Conservation (phyloP, 2,888 invertebrate species). For the Toxonevra muliebris region DNA sequence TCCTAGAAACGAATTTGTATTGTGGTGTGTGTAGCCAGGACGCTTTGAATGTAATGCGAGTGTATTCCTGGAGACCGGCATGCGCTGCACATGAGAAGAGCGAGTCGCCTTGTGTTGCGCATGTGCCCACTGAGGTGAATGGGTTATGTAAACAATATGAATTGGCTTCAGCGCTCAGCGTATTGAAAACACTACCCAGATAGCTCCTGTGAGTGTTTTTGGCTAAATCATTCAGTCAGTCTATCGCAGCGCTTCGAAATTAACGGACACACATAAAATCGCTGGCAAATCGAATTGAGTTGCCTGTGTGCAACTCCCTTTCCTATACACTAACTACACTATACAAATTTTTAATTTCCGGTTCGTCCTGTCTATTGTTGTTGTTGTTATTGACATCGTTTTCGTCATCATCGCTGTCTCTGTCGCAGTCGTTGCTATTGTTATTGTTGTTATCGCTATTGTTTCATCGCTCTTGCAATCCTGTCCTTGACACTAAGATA, state of each 20-base stretch:
- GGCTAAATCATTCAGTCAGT: conserved; percentile 14
- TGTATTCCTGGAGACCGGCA: conserved; percentile 37
- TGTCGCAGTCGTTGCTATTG: conserved; percentile 1
- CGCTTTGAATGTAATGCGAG: not conserved
- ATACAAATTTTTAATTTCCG: conserved; percentile 42
- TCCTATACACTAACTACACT: conserved; percentile 22
- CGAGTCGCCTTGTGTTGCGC: conserved; percentile 36
- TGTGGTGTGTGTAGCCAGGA: not conserved
- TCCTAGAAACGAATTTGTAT: not conserved
- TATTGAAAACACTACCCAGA: not conserved
- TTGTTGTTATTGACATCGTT: conserved; percentile 3
- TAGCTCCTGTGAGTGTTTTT: not conserved
- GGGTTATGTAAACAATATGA: conserved; percentile 25
- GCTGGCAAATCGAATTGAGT: conserved; percentile 25
- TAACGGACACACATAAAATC: not conserved
- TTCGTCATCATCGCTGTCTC: conserved; percentile 7
- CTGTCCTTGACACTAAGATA: not conserved
- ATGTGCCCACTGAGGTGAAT: conserved; percentile 39
- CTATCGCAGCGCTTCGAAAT: conserved; percentile 22
- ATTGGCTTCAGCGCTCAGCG: not conserved
- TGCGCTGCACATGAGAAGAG: conserved; percentile 1
- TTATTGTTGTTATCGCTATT: conserved; percentile 10
- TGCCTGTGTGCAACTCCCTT: conserved; percentile 37
- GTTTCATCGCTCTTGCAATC: not conserved
- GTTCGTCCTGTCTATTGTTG: conserved; percentile 32